Evolutionary conservation across 92 coral and sea anemone genomes (phyloP), one percentile per base, ranked within the genome.

Genomic region (Zoanthus solanderi): DNA sequence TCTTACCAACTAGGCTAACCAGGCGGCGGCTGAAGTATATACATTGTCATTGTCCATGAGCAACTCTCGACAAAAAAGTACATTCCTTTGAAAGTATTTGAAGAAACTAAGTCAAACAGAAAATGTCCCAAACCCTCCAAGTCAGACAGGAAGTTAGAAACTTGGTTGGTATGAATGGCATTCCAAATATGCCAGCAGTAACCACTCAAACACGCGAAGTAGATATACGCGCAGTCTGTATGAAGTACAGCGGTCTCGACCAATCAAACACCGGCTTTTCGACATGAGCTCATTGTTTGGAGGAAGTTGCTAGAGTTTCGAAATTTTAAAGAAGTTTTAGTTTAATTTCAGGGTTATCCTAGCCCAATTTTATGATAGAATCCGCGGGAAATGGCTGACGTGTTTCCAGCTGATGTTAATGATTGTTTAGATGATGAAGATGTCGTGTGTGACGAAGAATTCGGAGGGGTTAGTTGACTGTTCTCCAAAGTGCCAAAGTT

Each of bases 201-300:
- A 44, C 85, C 85, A 44, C 28, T 73, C 66, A 79, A 16, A 16
- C 69, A 63, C 32, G 75, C 46, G 34, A 69, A 28, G 42, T 69
- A 13, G 11, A 67, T 23, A 63, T 79, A 44, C 75, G 85, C 75
- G 85, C 85, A 81, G 85, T 81, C 85, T 29, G 85, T 81, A 65
- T 81, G 75, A 14, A 81, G 85, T 81, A 13, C 85, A 81, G 85
- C 85, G 85, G 85, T 81, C 29, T 81, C 87, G 89, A 92, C 95
- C 97, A 95, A 93, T 95, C 89, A 86, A 89, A 88, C 63, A 76
- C 91, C 98, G 93, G 87, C 90, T 89, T 87, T 83, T 60, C 87
- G 93, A 90, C 96, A 91, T 95, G 98, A 95, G 98, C 94, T 95
- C 98, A 95, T 95, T 95, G 98, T 91, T 87, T 61, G 63, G 72